Conservation (phyloP, 1,140 invertebrate species). For the Bombus sylvicola region DNA sequence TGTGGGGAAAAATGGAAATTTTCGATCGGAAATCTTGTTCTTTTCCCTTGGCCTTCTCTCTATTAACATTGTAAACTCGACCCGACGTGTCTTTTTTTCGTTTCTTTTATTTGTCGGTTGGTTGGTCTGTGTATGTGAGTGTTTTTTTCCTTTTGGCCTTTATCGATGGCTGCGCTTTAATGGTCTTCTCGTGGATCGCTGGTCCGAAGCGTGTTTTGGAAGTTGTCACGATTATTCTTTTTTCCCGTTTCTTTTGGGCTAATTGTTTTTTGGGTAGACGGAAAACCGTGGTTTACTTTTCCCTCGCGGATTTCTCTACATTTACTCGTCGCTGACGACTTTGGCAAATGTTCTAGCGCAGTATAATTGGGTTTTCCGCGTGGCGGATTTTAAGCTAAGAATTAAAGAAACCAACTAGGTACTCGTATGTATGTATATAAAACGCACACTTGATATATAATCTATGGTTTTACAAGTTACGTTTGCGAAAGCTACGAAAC, state of each 20-base stretch:
- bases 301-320: not conserved
- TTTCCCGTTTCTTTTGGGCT: not conserved
- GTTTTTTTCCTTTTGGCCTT: not conserved
- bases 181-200: not conserved
- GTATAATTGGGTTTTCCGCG: not conserved
- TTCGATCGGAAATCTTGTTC: not conserved
- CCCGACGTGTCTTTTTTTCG: not conserved
- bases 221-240: not conserved
- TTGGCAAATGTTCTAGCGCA: not conserved
- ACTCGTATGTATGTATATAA: too few relatives aligned
- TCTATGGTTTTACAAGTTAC: too few relatives aligned
- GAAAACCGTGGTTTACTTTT: not conserved
- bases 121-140: too few relatives aligned
- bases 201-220: not conserved
- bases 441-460: too few relatives aligned
- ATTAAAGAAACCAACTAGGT: not conserved
- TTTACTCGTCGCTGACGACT: not conserved
- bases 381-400: not conserved
- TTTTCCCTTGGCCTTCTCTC: not conserved
- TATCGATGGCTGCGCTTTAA: slow-evolving; percentile 23
- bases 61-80: not conserved
- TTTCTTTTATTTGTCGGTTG: not conserved
- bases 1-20: not conserved
- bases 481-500: too few relatives aligned
- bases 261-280: not conserved